Conservation (phyloP, 1,140 invertebrate genomes). For the Camponotus floridanus region DNA sequence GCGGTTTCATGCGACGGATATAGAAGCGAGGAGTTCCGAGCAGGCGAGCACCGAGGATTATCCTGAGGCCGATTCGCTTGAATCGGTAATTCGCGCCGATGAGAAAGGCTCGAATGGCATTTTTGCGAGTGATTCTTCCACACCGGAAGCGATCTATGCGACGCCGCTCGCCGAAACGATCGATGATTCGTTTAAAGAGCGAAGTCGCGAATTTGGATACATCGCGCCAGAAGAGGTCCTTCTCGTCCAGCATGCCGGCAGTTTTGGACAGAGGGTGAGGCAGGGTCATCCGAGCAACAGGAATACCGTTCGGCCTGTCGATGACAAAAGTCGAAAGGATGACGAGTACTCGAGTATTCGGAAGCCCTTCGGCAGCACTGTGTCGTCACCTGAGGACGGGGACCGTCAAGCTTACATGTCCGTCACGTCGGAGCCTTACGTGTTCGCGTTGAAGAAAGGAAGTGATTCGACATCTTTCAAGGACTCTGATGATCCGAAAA, state of each 20-base stretch:
- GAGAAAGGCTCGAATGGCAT: constrained; percentile 17
- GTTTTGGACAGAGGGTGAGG: constrained; percentile 72
- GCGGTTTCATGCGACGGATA: not conserved
- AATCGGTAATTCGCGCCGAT: not conserved
- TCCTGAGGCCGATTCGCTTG: not conserved
- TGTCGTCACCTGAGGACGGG: not conserved
- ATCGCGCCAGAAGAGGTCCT: not conserved
- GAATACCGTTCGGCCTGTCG: not conserved
- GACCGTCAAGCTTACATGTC: not conserved
- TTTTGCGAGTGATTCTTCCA: constrained; percentile 28
- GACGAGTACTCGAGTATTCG: not conserved
- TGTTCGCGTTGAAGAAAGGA: not conserved
- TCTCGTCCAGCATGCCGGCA: constrained; percentile 60
- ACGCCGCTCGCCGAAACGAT: constrained; percentile 19
- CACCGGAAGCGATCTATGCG: constrained; percentile 8
- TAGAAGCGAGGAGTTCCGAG: not conserved
- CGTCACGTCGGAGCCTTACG: not conserved
- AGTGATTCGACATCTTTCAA: not conserved
- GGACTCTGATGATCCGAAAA: not conserved
- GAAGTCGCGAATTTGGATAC: not conserved
- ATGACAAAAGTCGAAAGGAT: not conserved
- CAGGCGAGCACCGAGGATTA: not conserved
- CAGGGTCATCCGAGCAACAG: not conserved
- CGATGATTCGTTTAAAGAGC: constrained; percentile 10
- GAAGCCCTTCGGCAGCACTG: not conserved